Base-by-base conservation (phyloP, 2,888 invertebrate genomes). In the Microdon myrmicae region DNA sequence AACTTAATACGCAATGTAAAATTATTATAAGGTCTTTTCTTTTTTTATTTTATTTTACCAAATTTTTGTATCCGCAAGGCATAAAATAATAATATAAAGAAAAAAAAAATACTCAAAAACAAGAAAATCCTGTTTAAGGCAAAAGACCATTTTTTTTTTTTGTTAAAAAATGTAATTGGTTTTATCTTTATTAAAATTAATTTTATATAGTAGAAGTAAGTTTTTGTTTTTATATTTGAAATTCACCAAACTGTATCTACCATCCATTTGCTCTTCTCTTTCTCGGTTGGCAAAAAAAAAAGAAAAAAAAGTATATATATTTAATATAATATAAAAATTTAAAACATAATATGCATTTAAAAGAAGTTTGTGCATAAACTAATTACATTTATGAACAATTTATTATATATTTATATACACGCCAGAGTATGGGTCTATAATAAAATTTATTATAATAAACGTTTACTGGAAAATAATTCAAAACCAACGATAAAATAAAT, bases 401-500 rank as follows among this genome's bases (percentile, higher is more conserved):
- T 19, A 51, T 28, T 37, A 39, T 49, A 41, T 43, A 51, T 37
- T 28, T 49, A 49, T 37, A 28, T 47, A 51, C 38, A 51, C 44
- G 37, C 43, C 41, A 28, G 49, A 49, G 12, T 38, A 39, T 44
- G 25, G 39, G 44, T 49, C 31, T 22, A 53, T 53, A 32, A 45
- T n/a, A n/a, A n/a, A n/a, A n/a, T n/a, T n/a, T n/a, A n/a, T n/a
- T n/a, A n/a, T n/a, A n/a, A n/a, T n/a, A n/a, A n/a, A n/a, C n/a
- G n/a, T n/a, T n/a, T n/a, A n/a, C n/a, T n/a, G 31, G 58, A 64
- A 66, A 66, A 66, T 53, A 66, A 66, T 53, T 73, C 71, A 73
- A 68, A 67, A 49, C 64, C 58, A 71, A 71, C 75, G 75, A 73
- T 72, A 76, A 77, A 64, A 74, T 75, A 75, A 76, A 76, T 75